These are phyloP conservation scores for Pseudochirops cupreus DNA, from an alignment of 2,797 vertebrate species.

Conservation along the genomic window DNA sequence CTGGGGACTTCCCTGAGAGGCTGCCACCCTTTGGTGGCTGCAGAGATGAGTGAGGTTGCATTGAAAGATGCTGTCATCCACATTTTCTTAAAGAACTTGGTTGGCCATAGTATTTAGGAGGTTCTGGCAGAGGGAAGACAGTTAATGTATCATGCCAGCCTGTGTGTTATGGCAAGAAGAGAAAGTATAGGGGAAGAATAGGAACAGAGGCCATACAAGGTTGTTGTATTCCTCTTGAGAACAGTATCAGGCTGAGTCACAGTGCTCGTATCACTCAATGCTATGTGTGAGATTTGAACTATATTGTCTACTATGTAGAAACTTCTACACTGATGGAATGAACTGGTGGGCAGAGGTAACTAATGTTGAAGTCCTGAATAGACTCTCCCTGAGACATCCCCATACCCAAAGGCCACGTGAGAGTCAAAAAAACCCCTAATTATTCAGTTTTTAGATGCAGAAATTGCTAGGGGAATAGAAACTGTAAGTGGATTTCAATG, in stretches of 20 bases:
- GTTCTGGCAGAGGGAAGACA: neutral
- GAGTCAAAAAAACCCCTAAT: neutral
- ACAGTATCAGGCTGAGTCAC: neutral
- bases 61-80: neutral
- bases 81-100: neutral
- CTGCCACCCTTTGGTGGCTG: neutral
- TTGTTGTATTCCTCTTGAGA: neutral
- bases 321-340: neutral
- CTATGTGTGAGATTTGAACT: neutral
- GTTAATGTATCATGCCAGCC: neutral
- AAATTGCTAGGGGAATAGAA: neutral
- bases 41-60: neutral
- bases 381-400: neutral
- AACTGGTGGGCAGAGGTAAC: neutral
- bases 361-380: neutral
- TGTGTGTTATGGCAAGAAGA: neutral
- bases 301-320: neutral
- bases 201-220: neutral
- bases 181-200: neutral
- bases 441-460: neutral
- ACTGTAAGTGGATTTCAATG: neutral
- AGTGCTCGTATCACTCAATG: neutral
- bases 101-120: neutral
- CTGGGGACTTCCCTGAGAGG: neutral
- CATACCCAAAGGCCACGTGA: neutral